Evolutionary conservation across 2,888 invertebrate species (phyloP).

Genomic region (Eupithecia dodoneata): DNA sequence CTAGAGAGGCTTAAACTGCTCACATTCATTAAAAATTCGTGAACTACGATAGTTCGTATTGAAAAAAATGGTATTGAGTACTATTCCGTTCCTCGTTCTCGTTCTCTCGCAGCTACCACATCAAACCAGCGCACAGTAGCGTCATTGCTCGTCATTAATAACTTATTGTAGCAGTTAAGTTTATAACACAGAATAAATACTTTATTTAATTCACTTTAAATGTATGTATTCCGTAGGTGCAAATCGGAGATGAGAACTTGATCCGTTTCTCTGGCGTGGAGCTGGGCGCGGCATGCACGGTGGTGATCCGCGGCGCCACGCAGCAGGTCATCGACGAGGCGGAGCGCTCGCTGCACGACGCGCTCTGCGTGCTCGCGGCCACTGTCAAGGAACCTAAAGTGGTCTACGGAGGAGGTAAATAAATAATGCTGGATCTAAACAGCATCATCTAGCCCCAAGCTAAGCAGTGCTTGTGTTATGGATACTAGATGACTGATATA

Average conservation of each 20-base stretch:
- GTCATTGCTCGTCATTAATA: too few relatives aligned
- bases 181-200: too few relatives aligned
- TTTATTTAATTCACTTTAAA: too few relatives aligned
- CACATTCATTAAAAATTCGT: too few relatives aligned
- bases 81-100: too few relatives aligned
- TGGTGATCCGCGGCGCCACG: constrained; percentile 98
- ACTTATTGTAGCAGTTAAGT: too few relatives aligned
- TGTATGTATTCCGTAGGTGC: constrained; percentile 74
- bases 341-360: constrained; percentile 98
- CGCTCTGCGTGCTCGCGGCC: constrained; percentile 97
- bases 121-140: too few relatives aligned
- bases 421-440: too few relatives aligned
- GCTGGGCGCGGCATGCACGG: constrained; percentile 97
- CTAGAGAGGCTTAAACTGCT: not conserved
- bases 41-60: not conserved
- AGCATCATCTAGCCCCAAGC: too few relatives aligned
- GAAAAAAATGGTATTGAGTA: not conserved
- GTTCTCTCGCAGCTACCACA: too few relatives aligned
- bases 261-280: constrained; percentile 97
- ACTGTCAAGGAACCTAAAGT: constrained; percentile 97
- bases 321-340: constrained; percentile 98
- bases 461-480: too few relatives aligned
- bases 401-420: constrained; percentile 93
- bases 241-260: constrained; percentile 98
- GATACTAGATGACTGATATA: too few relatives aligned